phyloP scores from a whole-genome alignment of 2,888 invertebrate species.

The Eristalis intricaria region DNA sequence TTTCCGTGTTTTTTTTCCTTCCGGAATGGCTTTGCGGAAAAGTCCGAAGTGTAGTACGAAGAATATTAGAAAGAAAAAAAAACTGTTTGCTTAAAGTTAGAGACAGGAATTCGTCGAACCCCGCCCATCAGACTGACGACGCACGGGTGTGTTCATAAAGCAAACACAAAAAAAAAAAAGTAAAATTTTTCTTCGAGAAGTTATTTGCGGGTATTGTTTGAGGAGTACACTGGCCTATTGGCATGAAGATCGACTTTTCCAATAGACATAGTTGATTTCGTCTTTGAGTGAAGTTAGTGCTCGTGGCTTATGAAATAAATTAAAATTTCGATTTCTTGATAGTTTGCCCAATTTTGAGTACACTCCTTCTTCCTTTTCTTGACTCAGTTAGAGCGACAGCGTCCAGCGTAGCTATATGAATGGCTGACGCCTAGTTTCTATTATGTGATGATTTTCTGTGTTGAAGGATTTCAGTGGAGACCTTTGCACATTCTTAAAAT shows the following conservation, averaged over 20 bases:
- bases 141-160: constrained; percentile 12
- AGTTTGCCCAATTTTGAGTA: background rate
- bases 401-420: too few relatives aligned
- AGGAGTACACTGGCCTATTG: constrained; percentile 14
- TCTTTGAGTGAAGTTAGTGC: background rate
- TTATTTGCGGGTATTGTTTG: constrained; percentile 6
- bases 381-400: too few relatives aligned
- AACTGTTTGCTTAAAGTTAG: background rate
- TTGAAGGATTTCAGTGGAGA: too few relatives aligned
- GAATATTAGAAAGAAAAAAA: background rate
- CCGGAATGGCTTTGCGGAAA: background rate
- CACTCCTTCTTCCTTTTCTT: too few relatives aligned
- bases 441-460: too few relatives aligned
- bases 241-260: background rate
- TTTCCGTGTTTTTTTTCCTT: background rate
- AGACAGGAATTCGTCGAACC: background rate
- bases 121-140: background rate
- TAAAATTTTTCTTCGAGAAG: background rate
- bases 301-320: background rate
- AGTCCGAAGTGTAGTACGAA: background rate
- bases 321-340: too few relatives aligned
- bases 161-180: constrained; percentile 15
- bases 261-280: background rate
- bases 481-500: too few relatives aligned
- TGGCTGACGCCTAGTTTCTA: too few relatives aligned